Conservation (phyloP, 2,797 vertebrate genomes). For the Fringilla coelebs region DNA sequence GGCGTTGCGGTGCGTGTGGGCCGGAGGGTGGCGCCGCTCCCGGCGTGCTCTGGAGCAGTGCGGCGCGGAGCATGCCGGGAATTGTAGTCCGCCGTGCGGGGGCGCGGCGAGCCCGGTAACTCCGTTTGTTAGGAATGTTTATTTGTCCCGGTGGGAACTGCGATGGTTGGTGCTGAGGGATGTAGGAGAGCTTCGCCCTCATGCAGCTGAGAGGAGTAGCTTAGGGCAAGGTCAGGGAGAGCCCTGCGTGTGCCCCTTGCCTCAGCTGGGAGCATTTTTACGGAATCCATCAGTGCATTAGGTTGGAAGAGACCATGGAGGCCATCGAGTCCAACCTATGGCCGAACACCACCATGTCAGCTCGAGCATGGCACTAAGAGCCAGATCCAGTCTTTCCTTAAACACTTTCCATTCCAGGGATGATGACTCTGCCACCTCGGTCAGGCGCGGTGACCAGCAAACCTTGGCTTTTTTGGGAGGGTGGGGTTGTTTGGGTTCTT, state of each 20-base stretch:
- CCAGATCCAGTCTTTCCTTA: background rate
- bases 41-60: background rate
- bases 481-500: too few species aligned
- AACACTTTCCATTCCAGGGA: background rate
- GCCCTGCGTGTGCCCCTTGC: rapidly evolving
- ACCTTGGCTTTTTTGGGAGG: too few species aligned
- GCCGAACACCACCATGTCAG: background rate
- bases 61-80: background rate
- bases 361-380: background rate
- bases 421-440: too few species aligned
- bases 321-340: background rate
- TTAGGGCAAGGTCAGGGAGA: background rate
- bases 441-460: rapidly evolving
- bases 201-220: too few species aligned
- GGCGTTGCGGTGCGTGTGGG: background rate
- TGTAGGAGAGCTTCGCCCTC: background rate
- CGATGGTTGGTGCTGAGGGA: rapidly evolving
- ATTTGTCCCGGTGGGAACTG: rapidly evolving
- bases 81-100: background rate
- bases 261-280: rapidly evolving
- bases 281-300: background rate
- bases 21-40: rapidly evolving
- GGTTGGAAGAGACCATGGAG: background rate
- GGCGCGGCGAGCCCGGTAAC: rapidly evolving
- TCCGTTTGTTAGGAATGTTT: background rate